phyloP scores from a whole-genome alignment of 2,888 invertebrate species.

The Spatulosminthurus flaviceps region DNA sequence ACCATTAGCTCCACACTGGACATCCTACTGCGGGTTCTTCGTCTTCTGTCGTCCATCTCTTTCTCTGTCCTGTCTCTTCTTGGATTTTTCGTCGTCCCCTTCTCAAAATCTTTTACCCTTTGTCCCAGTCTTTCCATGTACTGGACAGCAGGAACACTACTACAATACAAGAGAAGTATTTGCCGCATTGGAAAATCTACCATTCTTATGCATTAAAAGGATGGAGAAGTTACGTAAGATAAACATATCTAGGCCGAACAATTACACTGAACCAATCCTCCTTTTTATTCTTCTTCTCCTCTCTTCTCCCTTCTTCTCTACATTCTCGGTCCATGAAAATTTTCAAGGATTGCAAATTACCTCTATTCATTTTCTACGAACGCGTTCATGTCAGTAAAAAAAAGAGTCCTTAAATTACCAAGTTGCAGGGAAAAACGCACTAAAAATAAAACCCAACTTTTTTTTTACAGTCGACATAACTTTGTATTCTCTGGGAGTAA shows the following conservation, averaged over 20 bases:
- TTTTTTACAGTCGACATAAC: neutral
- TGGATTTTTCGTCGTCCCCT: neutral
- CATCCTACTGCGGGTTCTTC: conserved; percentile 42
- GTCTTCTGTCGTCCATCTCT: neutral
- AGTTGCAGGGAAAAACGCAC: neutral
- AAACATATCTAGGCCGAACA: too few relatives aligned
- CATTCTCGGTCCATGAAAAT: too few relatives aligned
- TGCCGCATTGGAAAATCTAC: too few relatives aligned
- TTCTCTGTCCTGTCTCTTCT: conserved; percentile 5
- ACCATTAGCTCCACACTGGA: conserved; percentile 16
- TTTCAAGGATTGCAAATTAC: too few relatives aligned
- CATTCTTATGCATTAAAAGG: too few relatives aligned
- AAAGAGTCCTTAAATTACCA: neutral
- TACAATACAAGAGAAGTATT: too few relatives aligned
- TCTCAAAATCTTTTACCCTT: neutral
- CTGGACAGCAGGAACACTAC: conserved; percentile 6
- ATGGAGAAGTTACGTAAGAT: too few relatives aligned
- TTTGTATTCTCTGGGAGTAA: neutral
- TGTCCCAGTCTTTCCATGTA: conserved; percentile 13
- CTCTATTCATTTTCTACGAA: too few relatives aligned
- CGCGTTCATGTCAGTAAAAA: neutral
- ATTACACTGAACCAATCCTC: too few relatives aligned
- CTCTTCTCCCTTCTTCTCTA: too few relatives aligned
- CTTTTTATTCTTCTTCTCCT: too few relatives aligned
- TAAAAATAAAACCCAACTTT: neutral